These are phyloP conservation scores for Acronicta leporina DNA, from an alignment of 2,888 invertebrate species.

Conservation along the genomic window DNA sequence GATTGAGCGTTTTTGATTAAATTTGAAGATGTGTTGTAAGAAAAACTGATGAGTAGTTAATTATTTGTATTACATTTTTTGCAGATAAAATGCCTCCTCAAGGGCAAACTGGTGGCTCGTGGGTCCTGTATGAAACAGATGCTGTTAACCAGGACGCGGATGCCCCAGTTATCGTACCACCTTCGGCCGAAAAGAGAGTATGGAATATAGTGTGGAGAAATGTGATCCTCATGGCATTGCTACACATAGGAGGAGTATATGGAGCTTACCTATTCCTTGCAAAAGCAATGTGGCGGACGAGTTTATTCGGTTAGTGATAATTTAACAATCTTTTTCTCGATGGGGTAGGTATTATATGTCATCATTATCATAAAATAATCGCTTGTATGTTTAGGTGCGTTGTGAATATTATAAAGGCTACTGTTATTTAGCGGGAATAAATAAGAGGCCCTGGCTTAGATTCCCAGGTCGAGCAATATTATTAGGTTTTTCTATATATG, in stretches of 20 bases:
- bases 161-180: conserved; percentile 62
- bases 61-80: conserved; percentile 17
- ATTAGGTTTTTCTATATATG: no score
- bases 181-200: conserved; percentile 88
- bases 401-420: no score
- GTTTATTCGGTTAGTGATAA: conserved; percentile 90
- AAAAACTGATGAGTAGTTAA: not conserved
- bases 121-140: conserved; percentile 81
- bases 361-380: no score
- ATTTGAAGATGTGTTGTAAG: no score
- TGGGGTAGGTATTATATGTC: no score
- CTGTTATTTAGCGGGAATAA: no score
- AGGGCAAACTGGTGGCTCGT: conserved; percentile 74
- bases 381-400: no score
- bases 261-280: conserved; percentile 92
- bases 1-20: no score
- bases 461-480: no score
- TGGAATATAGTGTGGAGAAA: conserved; percentile 94
- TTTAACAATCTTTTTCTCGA: no score
- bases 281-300: conserved; percentile 92
- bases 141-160: conserved; percentile 68
- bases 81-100: conserved; percentile 80
- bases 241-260: conserved; percentile 93
- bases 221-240: conserved; percentile 91
- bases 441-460: no score